phyloP scores from a whole-genome alignment of 2,888 invertebrate species.

The Dorcus parallelipipedus region DNA sequence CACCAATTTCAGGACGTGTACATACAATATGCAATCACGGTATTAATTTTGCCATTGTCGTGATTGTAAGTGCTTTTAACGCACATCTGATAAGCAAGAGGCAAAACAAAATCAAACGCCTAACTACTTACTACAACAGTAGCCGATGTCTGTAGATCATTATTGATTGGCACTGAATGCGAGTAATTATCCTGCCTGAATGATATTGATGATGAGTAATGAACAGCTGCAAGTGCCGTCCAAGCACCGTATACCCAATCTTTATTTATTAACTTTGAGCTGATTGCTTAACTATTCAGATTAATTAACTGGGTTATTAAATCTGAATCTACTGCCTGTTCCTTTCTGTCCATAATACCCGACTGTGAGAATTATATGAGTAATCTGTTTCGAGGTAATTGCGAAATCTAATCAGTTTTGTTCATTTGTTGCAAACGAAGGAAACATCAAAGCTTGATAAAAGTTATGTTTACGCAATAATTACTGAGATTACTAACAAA shows the following conservation, averaged over 20 bases:
- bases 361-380: no score
- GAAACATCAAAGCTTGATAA: no score
- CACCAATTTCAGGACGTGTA: no score
- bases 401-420: not conserved
- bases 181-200: slow-evolving; percentile 29
- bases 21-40: no score
- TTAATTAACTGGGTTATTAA: slow-evolving; percentile 1
- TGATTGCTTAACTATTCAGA: not conserved
- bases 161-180: slow-evolving; percentile 30
- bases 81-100: not conserved
- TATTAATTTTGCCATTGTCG: no score
- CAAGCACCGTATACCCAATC: not conserved
- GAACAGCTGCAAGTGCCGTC: slow-evolving; percentile 12
- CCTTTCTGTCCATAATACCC: no score
- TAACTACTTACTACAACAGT: not conserved
- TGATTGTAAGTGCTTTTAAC: no score
- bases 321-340: not conserved
- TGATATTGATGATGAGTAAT: slow-evolving; percentile 31
- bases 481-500: no score
- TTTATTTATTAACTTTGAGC: not conserved
- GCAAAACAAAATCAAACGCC: not conserved
- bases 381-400: not conserved
- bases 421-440: no score
- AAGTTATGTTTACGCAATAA: no score
- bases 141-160: not conserved